phyloP scores from a whole-genome alignment of 2,797 vertebrate species.

The Hylomyscus alleni region DNA sequence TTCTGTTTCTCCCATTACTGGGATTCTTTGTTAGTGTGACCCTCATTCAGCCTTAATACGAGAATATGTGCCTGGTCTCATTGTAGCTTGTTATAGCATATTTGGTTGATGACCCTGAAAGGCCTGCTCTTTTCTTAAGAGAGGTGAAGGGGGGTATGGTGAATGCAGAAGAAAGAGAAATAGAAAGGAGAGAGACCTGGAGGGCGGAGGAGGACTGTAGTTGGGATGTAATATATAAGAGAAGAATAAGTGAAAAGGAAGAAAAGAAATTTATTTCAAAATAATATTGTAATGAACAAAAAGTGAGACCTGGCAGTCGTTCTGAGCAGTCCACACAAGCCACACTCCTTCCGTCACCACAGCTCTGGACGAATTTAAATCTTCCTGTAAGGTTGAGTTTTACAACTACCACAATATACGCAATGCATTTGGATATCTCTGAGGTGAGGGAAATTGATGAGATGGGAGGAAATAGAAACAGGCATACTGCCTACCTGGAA shows the following conservation, averaged over 20 bases:
- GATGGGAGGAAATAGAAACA: constrained; percentile 83
- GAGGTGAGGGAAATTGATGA: constrained; percentile 79
- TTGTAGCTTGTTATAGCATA: neutral
- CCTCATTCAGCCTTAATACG: neutral
- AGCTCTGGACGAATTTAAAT: constrained; percentile 75
- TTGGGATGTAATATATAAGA: neutral
- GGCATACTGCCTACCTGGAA: constrained; percentile 70
- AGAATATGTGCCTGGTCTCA: neutral
- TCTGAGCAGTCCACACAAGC: constrained; percentile 58
- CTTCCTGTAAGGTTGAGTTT: constrained; percentile 83
- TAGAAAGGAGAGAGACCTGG: neutral
- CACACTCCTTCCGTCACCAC: constrained; percentile 42
- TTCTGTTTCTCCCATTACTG: neutral
- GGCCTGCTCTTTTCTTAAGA: neutral
- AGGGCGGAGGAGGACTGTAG: neutral
- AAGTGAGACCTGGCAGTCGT: constrained; percentile 24
- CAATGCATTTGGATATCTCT: constrained; percentile 80
- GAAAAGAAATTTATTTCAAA: neutral
- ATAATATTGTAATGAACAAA: neutral
- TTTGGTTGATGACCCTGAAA: neutral
- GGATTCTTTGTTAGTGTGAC: neutral
- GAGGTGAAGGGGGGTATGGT: neutral
- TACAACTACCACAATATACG: constrained; percentile 57
- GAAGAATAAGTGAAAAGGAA: neutral
- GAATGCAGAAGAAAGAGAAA: neutral